Evolutionary conservation across 1,140 invertebrate species (phyloP), one percentile per base, ranked within the genome.

Genomic region (Bombus huntii): DNA sequence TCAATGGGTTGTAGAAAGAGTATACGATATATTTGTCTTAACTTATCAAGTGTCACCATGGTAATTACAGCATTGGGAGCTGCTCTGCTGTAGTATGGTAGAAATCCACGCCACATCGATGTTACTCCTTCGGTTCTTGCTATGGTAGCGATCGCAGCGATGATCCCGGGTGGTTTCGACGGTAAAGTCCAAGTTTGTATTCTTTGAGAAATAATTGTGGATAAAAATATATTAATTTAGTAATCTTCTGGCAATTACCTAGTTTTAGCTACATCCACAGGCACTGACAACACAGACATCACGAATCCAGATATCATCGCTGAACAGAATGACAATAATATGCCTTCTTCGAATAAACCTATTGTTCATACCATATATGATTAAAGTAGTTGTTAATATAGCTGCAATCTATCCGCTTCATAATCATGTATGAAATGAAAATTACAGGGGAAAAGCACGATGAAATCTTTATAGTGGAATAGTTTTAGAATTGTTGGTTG

Each of bases 61-160:
- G 99, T 99, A 12, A 99, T 95, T 9, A 99, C 98, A 0, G 99
- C 99, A 95, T 99, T 99, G 0, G 99, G 99, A 28, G 99, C 98
- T 68, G 99, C 95, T 59, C 98, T 96, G 37, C 97, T 97, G 95
- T 98, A 99, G 95, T 99, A 99, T 1, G 99, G 99, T 13, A 98
- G 97, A 95, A 99, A 99, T 72, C 99, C 99, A 95, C 99, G 99
- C 99, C 99, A 99, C 28, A 99, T 93, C 6, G 98, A 97, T 85
- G 99, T 97, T 28, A 99, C 95, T 1, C 99, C 99, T 96, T 99
- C 99, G 72, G 97, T 98, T 79, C 96, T 96, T 0, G 98, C 93
- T 0, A 99, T 97, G 93, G 96, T 97, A 0, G 95, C 90, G 22
- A 99, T 95, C 1, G 99, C 98, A 93, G 98, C 97, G 1, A 97